Conservation (phyloP, 2,888 invertebrate species). For the Philereme vetulata region DNA sequence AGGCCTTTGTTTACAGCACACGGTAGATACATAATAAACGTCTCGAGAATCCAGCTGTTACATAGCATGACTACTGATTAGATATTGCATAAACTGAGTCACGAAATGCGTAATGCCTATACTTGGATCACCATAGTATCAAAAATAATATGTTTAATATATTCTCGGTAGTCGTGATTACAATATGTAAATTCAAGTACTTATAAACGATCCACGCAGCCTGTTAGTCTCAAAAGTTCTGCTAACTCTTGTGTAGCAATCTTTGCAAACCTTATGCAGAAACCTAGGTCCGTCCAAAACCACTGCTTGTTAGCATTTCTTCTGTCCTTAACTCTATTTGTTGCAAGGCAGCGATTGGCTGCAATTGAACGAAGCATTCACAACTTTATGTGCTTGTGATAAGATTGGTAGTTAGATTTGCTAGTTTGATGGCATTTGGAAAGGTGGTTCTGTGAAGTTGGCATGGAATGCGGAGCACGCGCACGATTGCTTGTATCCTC, state of each 20-base stretch:
- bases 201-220: neutral
- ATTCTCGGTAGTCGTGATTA: conserved; percentile 12
- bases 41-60: conserved; percentile 1
- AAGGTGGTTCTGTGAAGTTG: conserved; percentile 54
- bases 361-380: neutral
- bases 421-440: conserved; percentile 46
- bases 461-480: conserved; percentile 67
- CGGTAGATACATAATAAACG: too few relatives aligned
- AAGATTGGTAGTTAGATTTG: conserved; percentile 43
- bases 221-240: neutral
- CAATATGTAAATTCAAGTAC: neutral
- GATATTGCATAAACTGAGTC: conserved; percentile 25
- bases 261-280: conserved; percentile 7
- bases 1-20: neutral
- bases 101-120: conserved; percentile 26
- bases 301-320: conserved; percentile 8
- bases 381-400: conserved; percentile 44
- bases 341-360: neutral
- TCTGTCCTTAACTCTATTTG: conserved; percentile 4
- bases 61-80: conserved; percentile 21
- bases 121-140: conserved; percentile 5
- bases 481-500: conserved; percentile 62
- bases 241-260: conserved; percentile 3
- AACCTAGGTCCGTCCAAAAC: neutral
- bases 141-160: conserved; percentile 1